These are phyloP conservation scores for Meandrusa payeni DNA, from an alignment of 2,888 invertebrate genomes.

Conservation along the genomic window DNA sequence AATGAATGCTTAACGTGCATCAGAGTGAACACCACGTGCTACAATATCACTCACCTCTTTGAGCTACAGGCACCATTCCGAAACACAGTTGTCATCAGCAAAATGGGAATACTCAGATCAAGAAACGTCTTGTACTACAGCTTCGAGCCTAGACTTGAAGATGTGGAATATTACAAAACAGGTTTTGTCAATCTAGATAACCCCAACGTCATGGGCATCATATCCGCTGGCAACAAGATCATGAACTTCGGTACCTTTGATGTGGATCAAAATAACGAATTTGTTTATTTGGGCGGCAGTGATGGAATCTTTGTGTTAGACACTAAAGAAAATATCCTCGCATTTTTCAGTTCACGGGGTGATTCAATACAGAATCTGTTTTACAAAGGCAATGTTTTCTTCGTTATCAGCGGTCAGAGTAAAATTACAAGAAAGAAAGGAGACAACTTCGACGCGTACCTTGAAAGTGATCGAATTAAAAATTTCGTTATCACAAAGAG, in stretches of 20 bases:
- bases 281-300: conserved; percentile 61
- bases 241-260: conserved; percentile 65
- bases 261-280: conserved; percentile 55
- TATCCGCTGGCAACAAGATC: conserved; percentile 39
- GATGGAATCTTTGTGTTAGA: conserved; percentile 58
- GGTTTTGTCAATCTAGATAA: conserved; percentile 55
- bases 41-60: conserved; percentile 50
- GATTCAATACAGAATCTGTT: conserved; percentile 54
- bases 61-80: conserved; percentile 58
- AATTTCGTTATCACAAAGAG: conserved; percentile 59
- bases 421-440: conserved; percentile 56
- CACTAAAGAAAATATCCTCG: conserved; percentile 39
- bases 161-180: conserved; percentile 60
- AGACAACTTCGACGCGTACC: conserved; percentile 45
- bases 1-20: conserved; percentile 47
- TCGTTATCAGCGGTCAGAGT: conserved; percentile 44
- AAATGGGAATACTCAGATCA: conserved; percentile 50
- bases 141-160: conserved; percentile 58
- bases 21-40: conserved; percentile 48
- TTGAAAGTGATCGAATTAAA: conserved; percentile 47
- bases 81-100: conserved; percentile 51
- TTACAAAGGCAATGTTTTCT: conserved; percentile 57
- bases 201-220: conserved; percentile 37
- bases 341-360: conserved; percentile 55
- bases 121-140: conserved; percentile 56